Evolutionary conservation across 2,113 vertebrate genomes (phyloP), one percentile per base, ranked within the genome.

Genomic region (Eretmochelys imbricata): DNA sequence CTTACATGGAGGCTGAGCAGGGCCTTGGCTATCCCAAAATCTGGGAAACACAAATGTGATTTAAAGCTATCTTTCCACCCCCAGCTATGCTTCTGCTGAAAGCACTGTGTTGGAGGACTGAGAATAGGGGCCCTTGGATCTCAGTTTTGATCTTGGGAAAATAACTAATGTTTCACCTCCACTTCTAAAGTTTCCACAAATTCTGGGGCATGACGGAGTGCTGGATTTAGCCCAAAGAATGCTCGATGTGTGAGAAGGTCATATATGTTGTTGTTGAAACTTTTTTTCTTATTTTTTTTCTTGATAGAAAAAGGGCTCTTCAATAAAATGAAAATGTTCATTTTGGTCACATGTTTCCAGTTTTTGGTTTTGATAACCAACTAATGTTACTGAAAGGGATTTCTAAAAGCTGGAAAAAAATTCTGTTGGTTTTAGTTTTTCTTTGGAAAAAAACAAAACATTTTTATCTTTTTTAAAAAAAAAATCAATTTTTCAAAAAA

Each of bases 261-360:
- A 12, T 31, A 25, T 27, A 62, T 62, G 27, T 31, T 62, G 31
- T 55, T 93, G 48, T 89, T 89, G n/a, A 93, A 84, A 94, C 75
- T 9, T 0, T 1, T 54, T 82, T 31, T 22, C 5, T 91, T 65
- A 8, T 0, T 1, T 54, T 82, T 31, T 22, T 7, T 91, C 88
- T 94, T 89, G 1, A 0, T 5, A 24, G 48, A 82, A 82, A 94
- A 69, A 16, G 1, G 4, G 27, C 14, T 93, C 89, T 93, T 89
- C 48, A 46, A 42, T 87, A 90, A 89, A 93, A 84, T 20, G 4
- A 78, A 85, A 88, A 31, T 82, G 24, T 76, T 94, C 87, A 29
- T 31, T 89, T 93, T 87, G 78, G 3, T 62, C 57, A 31, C 10
- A 13, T 62, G 13, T 62, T 57, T 62, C 29, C 29, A 31, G 29